Base-by-base conservation (phyloP, 2,888 invertebrate genomes). In the Andrena haemorrhoa region DNA sequence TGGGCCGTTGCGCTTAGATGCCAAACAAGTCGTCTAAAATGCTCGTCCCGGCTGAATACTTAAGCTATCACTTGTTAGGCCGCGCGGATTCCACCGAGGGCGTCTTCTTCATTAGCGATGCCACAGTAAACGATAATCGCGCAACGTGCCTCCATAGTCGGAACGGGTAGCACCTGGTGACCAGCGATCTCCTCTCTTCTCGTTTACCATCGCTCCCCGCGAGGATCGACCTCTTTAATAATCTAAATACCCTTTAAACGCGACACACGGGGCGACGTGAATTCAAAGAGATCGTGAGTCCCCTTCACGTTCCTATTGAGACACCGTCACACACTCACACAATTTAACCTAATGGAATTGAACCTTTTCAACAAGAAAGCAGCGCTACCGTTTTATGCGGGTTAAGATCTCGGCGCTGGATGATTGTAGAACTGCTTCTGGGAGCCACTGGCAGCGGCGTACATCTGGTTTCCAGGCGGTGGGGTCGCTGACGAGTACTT, bases 361-460 rank as follows among this genome's bases (percentile, higher is more conserved):
- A 60, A 75, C 56, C 20, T 23, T 20, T 56, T 12, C 10, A 23
- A 56, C 10, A 23, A 56, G 56, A 23, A 10, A 86, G 80, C 82
- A 79, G 79, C 83, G 86, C 90, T 90, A 91, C 80, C 79, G 80
- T 82, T 86, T 84, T 83, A 85, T 83, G 80, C 61, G 80, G 87
- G 90, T 92, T 93, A 93, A 85, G 93, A 90, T 70, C 92, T 92
- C 49, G 93, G 88, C 51, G 91, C 87, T 8, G 92, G 86, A 66
- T 93, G 92, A 79, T 84, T 91, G 85, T 89, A 92, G 81, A 89
- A 92, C 10, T 88, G 74, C 71, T 91, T 91, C 71, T 87, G 90
- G 73, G 82, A 70, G 47, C 68, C 90, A 4, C 86, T 80, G 31
- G 90, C 68, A 16, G 83, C 64, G 56, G 85, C 86, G 12, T 86